Base-by-base conservation (phyloP, 2,797 vertebrate species). In the Lithobates sylvaticus region DNA sequence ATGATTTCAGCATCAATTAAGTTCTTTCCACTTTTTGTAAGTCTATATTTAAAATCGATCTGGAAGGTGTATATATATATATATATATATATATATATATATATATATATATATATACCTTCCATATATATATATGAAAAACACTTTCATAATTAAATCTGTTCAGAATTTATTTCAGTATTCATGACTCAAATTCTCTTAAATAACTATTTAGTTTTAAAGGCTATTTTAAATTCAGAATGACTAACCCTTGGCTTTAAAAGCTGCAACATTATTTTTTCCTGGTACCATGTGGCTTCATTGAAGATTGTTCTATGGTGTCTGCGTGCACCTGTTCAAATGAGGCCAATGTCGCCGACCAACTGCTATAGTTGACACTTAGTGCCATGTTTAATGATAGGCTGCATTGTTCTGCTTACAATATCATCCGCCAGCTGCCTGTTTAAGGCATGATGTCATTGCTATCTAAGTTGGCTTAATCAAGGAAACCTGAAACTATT, bases 151-250 rank as follows among this genome's bases (percentile, higher is more conserved):
- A 83, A 73, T 72, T 82, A 77, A 26, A 67, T 42, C 34, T 75
- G 70, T 79, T 39, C 27, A 3, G 18, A 39, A 84, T 4, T 47
- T 77, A 73, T 83, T 67, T 18, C 32, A 64, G n/a, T 64, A 32
- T 15, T 61, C 27, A 26, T 84, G 81, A 80, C 70, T 87, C 58
- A 87, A 13, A 18, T 18, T 21, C 26, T 32, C 47, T 80, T 83
- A 42, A 84, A 79, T 79, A 74, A 80, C 61, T 44, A 69, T 78
- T 83, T 73, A 39, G 39, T 36, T 72, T 71, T 50, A 83, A 34
- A 54, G 80, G 67, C n/a, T 74, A 67, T 87, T 87, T 84, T 87
- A 84, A 84, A 84, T 76, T 79, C 76, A 13, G 26, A 70, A 23
- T 70, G 76, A 84, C 76, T 84, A 87, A 80, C 13, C 71, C 71